Evolutionary conservation across 2,888 invertebrate species (phyloP), one percentile per base, ranked within the genome.

Genomic region (Hermaeophaga mercurialis): DNA sequence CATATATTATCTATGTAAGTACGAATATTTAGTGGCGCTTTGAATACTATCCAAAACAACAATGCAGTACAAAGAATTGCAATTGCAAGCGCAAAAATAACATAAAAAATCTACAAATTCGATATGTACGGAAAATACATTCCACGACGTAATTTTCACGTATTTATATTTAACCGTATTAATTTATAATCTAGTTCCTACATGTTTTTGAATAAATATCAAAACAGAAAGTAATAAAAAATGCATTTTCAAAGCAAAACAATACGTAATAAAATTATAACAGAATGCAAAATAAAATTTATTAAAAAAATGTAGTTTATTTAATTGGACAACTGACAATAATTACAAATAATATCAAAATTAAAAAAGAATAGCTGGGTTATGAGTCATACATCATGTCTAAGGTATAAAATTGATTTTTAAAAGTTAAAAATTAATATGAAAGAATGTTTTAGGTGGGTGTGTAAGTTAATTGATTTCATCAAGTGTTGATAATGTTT

Each of bases 1-100:
- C 43, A 17, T 41, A 55, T 19, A 18, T 48, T 44, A 28, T 24
- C 36, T 28, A 48, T 38, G 11, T 8, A 41, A 28, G 26, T 9
- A 52, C 33, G 34, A 28, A 14, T 39, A 41, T 9, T 7, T 24
- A 36, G 34, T 11, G 12, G 39, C 26, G 43, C 43, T 43, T 18
- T 24, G 9, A 24, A 43, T 11, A 19, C 17, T 36, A 36, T 9
- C 15, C 36, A 15, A 45, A 33, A 17, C 19, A 46, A 46, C 9
- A 44, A 28, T 28, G 15, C n/a, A n/a, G n/a, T n/a, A n/a, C n/a
- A n/a, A n/a, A n/a, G n/a, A n/a, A n/a, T n/a, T n/a, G n/a, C n/a
- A n/a, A n/a, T n/a, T n/a, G n/a, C n/a, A n/a, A n/a, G n/a, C n/a
- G n/a, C n/a, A n/a, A n/a, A n/a, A n/a, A n/a, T n/a, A n/a, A n/a